phyloP scores from a whole-genome alignment of 2,888 invertebrate species.

The Ornithoptera alexandrae region DNA sequence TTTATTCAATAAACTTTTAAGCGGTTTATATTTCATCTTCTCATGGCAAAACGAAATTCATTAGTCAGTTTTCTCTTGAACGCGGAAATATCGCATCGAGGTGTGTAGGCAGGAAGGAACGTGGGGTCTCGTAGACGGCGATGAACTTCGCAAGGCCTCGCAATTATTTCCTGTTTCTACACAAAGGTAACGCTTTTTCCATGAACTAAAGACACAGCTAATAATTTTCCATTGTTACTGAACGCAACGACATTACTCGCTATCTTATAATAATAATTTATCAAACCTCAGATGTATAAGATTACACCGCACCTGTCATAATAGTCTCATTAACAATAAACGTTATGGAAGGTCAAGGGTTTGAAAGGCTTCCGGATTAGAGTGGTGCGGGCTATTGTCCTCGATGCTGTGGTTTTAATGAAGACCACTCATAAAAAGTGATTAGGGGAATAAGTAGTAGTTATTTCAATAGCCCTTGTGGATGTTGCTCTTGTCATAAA shows the following conservation, averaged over 20 bases:
- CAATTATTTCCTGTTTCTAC: slow-evolving; percentile 55
- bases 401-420: slow-evolving; percentile 19
- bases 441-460: slow-evolving; percentile 25
- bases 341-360: slow-evolving; percentile 30
- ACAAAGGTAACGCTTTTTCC: slow-evolving; percentile 34
- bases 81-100: slow-evolving; percentile 51
- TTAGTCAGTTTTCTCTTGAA: slow-evolving; percentile 63
- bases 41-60: slow-evolving; percentile 45
- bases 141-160: slow-evolving; percentile 67
- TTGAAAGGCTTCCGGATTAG: slow-evolving; percentile 29
- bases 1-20: neutral
- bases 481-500: slow-evolving; percentile 2
- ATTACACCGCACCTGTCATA: slow-evolving; percentile 31
- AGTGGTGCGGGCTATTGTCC: slow-evolving; percentile 24
- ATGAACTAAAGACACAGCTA: slow-evolving; percentile 14
- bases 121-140: slow-evolving; percentile 39
- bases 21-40: neutral
- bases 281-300: slow-evolving; percentile 30
- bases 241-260: slow-evolving; percentile 21
- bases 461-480: slow-evolving; percentile 20
- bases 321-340: slow-evolving; percentile 29
- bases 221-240: slow-evolving; percentile 25
- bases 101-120: slow-evolving; percentile 37
- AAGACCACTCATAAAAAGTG: slow-evolving; percentile 21
- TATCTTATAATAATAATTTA: slow-evolving; percentile 24